A percentile compares a stretch with the other conserved stretches of the same genome.
Evolutionary conservation across 2,888 invertebrate genomes (phyloP).

Genomic region (Sphinx pinastri): DNA sequence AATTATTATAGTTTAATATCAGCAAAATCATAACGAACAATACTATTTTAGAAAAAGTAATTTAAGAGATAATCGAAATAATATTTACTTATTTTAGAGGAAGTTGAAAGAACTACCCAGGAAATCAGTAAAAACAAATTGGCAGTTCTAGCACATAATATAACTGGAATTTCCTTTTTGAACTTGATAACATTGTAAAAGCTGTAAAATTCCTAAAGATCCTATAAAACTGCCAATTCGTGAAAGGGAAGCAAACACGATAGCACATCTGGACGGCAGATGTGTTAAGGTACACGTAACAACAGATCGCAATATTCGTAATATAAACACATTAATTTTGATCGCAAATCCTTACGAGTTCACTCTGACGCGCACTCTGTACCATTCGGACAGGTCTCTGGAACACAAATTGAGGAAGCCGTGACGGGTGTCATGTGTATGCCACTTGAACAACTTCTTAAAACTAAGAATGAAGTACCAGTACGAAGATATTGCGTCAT

Average conservation of each 20-base stretch:
- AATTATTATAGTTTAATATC: neutral
- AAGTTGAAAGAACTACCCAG: constrained; percentile 67
- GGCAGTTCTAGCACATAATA: constrained; percentile 62
- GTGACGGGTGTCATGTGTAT: constrained; percentile 71
- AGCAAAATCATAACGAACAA: constrained; percentile 16
- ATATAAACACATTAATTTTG: constrained; percentile 79
- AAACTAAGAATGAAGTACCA: constrained; percentile 11
- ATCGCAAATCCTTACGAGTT: constrained; percentile 90
- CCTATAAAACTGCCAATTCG: constrained; percentile 76
- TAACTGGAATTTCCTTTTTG: constrained; percentile 37
- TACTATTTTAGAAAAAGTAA: constrained; percentile 4
- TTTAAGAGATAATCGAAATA: neutral
- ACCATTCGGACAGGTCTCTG: constrained; percentile 90
- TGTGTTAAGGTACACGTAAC: constrained; percentile 80
- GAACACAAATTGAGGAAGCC: constrained; percentile 80
- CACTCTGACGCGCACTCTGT: constrained; percentile 93
- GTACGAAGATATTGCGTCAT: neutral
- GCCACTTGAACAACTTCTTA: neutral
- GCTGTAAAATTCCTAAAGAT: constrained; percentile 3
- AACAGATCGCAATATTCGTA: constrained; percentile 77
- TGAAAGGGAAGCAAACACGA: constrained; percentile 72
- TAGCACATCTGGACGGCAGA: constrained; percentile 81
- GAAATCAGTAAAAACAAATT: constrained; percentile 64
- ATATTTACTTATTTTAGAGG: constrained; percentile 48
- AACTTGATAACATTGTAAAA: constrained; percentile 33